A percentile compares a stretch with the other conserved stretches of the same genome.
These are phyloP conservation scores for Adelognathus sp. DNA, from an alignment of 2,888 invertebrate genomes.

Conservation along the genomic window DNA sequence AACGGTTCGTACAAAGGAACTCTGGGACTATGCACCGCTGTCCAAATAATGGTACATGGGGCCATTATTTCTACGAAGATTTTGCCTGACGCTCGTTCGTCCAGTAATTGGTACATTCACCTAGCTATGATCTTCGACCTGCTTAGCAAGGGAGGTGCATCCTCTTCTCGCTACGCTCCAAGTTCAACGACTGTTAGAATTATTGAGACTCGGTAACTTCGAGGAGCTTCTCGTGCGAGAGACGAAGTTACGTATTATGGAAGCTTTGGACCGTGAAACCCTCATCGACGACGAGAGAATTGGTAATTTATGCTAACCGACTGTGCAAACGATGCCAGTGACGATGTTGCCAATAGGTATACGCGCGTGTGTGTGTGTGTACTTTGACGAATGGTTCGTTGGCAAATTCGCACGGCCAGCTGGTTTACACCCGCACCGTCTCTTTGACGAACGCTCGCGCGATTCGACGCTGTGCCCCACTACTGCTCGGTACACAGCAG, in stretches of 20 bases:
- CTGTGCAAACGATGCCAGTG: slow-evolving; percentile 21
- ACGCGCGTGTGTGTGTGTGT: not conserved
- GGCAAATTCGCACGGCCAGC: slow-evolving; percentile 18
- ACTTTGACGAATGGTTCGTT: slow-evolving; percentile 2
- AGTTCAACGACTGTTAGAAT: not conserved
- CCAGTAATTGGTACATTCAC: too few species aligned
- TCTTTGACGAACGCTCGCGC: slow-evolving; percentile 10
- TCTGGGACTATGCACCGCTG: too few species aligned
- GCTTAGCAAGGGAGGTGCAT: too few species aligned
- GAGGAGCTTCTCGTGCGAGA: not conserved
- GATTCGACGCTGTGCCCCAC: not conserved
- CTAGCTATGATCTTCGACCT: too few species aligned
- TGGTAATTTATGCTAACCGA: slow-evolving; percentile 28
- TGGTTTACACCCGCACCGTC: not conserved
- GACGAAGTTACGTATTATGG: not conserved
- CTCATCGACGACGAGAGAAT: not conserved
- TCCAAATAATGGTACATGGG: too few species aligned
- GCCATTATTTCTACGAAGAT: too few species aligned
- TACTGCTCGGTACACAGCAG: not conserved
- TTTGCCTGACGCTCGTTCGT: too few species aligned
- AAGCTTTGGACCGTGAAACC: slow-evolving; percentile 7
- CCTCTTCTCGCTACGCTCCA: not conserved
- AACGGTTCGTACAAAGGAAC: too few species aligned
- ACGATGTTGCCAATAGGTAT: not conserved
- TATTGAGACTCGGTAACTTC: not conserved